Base-by-base conservation (phyloP, 2,888 invertebrate species). In the Allygus modestus region DNA sequence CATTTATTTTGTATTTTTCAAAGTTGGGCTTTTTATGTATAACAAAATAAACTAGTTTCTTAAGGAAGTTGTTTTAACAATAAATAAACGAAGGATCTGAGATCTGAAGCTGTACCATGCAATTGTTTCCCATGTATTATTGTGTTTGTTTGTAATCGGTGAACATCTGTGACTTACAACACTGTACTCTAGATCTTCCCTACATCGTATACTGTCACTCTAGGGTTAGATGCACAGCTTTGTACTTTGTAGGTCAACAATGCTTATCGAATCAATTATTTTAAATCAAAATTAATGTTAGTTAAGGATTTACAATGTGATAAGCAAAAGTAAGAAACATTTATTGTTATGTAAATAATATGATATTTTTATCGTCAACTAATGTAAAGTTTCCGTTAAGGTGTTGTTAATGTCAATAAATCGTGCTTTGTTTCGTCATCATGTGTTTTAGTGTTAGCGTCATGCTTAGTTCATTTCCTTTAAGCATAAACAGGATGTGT, bases 321-420 rank as follows among this genome's bases (percentile, higher is more conserved):
- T 77, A 77, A 77, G 77, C n/a, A 23, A 73, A 11, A 33, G 28
- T 23, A 28, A 69, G 28, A 9, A 41, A 33, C 20, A 73, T 20
- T 37, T n/a, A 77, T 28, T 77, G 43, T 77, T 77, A 23, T 77
- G 77, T 77, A 77, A 46, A 77, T 77, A 77, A 77, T 77, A 77
- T 46, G 41, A 77, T 77, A 77, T 77, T 77, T 77, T 77, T 77
- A 77, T 77, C 46, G 77, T 77, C 77, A 31, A 77, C 77, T 77
- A 71, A 77, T 77, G 77, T 77, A 77, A 23, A 77, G 23, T 77
- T 73, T 77, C 46, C 26, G 77, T 77, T 77, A 43, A 77, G 71
- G 71, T 77, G 77, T 43, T 77, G 77, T 77, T 77, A 77, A 77
- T 77, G 46, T 77, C 77, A 77, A 77, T 77, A 77, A 77, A 77